Evolutionary conservation across 2,113 vertebrate genomes (phyloP).

Genomic region (Columba livia): DNA sequence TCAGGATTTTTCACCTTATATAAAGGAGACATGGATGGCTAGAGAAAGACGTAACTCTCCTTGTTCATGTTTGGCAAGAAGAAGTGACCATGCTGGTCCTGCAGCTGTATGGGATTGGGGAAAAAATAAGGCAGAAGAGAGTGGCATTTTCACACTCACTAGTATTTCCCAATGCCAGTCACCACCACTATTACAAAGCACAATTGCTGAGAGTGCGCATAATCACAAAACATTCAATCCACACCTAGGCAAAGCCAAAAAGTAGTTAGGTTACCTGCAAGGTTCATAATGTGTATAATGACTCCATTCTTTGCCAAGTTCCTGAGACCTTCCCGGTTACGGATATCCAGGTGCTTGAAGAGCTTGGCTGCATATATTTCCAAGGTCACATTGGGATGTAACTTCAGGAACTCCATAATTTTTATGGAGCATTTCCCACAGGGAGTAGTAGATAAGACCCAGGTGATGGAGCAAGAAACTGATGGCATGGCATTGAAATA

Average conservation of each 20-base stretch:
- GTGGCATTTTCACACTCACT: not conserved
- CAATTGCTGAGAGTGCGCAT: not conserved
- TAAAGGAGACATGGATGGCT: not conserved
- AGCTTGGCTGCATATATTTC: conserved; percentile 42
- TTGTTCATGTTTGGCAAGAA: not conserved
- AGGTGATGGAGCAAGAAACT: conserved; percentile 49
- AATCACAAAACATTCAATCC: not conserved
- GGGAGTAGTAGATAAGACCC: conserved; percentile 71
- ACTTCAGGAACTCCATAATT: conserved; percentile 51
- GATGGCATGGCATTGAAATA: not conserved
- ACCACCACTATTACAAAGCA: not conserved
- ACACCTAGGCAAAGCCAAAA: not conserved
- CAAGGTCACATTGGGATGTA: conserved; percentile 37
- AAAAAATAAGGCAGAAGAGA: not conserved
- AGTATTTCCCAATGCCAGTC: not conserved
- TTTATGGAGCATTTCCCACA: conserved; percentile 42
- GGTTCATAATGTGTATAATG: conserved; percentile 25
- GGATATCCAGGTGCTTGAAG: not conserved
- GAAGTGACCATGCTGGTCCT: not conserved
- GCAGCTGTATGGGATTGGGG: not conserved
- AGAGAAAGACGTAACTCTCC: not conserved
- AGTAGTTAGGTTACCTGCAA: conserved; percentile 31
- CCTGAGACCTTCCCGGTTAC: conserved; percentile 51
- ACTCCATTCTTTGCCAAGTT: not conserved
- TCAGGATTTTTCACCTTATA: not conserved